Conservation (phyloP, 2,888 invertebrate species). For the Parelbella ahira region DNA sequence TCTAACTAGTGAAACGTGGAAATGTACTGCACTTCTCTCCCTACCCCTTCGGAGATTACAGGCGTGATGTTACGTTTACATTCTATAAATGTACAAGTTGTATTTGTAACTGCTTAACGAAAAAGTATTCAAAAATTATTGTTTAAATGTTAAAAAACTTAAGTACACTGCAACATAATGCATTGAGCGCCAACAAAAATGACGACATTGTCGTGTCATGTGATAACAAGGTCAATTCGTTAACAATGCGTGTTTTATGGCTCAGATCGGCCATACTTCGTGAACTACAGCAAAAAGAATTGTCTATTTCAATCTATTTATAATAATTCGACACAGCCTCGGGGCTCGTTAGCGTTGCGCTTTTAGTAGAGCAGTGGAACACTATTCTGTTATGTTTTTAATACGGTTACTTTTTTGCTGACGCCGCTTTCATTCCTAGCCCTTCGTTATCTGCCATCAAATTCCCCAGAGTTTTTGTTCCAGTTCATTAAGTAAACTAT, state of each 20-base stretch:
- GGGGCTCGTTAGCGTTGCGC: constrained; percentile 48
- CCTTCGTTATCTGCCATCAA: constrained; percentile 47
- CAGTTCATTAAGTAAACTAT: constrained; percentile 8
- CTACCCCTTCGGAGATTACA: too few species aligned
- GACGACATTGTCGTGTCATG: constrained; percentile 8
- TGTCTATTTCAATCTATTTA: constrained; percentile 44
- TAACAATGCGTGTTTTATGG: constrained; percentile 15
- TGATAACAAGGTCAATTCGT: constrained; percentile 17
- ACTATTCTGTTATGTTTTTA: constrained; percentile 72
- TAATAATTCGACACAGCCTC: constrained; percentile 54
- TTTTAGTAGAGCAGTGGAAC: constrained; percentile 70
- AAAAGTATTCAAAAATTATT: too few species aligned
- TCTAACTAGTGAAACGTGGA: too few species aligned
- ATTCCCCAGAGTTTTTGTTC: constrained; percentile 31
- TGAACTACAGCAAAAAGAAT: constrained; percentile 25
- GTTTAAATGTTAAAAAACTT: too few species aligned
- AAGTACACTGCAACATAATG: constrained; percentile 2
- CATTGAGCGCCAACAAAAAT: constrained; percentile 14
- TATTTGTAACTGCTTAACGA: too few species aligned
- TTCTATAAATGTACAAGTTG: too few species aligned
- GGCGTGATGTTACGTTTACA: too few species aligned
- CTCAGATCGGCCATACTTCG: constrained; percentile 10
- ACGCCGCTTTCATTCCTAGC: constrained; percentile 57
- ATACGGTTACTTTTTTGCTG: constrained; percentile 67
- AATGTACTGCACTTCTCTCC: too few species aligned